phyloP scores from a whole-genome alignment of 2,888 invertebrate species.

The Thecophora atra region DNA sequence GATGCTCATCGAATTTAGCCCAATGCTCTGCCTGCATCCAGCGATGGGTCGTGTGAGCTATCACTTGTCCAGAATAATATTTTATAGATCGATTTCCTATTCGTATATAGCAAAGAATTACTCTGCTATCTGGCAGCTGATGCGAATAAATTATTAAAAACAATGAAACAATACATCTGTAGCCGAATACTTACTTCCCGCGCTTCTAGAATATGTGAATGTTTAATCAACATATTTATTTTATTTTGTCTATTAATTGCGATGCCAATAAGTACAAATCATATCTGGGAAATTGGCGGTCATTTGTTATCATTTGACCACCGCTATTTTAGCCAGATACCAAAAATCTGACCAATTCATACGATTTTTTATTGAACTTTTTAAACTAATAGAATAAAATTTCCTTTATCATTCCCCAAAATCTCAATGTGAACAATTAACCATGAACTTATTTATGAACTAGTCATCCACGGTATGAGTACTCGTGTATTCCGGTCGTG shows the following conservation, averaged over 20 bases:
- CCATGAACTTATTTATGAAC: no score
- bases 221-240: conserved; percentile 12
- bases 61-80: conserved; percentile 25
- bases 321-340: no score
- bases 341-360: no score
- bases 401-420: no score
- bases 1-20: conserved; percentile 22
- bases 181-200: conserved; percentile 20
- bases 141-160: neutral
- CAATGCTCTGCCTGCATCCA: conserved; percentile 29
- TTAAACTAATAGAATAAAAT: no score
- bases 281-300: no score
- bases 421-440: no score
- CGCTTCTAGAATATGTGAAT: conserved; percentile 27
- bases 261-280: no score
- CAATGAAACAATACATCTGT: neutral
- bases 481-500: no score
- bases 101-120: conserved; percentile 31
- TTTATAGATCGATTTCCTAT: conserved; percentile 16
- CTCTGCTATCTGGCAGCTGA: conserved; percentile 5
- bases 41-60: conserved; percentile 20
- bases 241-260: neutral
- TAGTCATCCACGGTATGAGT: no score
- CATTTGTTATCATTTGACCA: no score
- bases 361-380: no score